Base-by-base conservation (phyloP, 2,797 vertebrate genomes). In the Crenuchus spilurus region DNA sequence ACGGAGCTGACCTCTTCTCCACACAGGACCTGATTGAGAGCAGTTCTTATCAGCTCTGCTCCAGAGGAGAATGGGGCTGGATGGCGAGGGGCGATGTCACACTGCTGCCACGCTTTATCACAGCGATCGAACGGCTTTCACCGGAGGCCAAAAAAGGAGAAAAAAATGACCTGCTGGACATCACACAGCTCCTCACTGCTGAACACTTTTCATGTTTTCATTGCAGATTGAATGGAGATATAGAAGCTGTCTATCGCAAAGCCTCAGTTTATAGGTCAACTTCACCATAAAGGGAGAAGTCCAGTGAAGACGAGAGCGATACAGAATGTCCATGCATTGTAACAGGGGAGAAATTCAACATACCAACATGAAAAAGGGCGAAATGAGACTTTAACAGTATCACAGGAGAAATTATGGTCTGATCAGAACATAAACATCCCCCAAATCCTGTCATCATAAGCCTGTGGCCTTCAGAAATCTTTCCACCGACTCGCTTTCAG, bases 11-110 rank as follows among this genome's bases (percentile, higher is more conserved):
- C 30, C 13, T 13, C 37, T 61, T 61, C 9, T 13, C 6, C 2
- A 33, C 18, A 31, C 39, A 60, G 72, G 22, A 58, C 63, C 63
- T 61, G 64, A 68, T 22, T 26, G 72, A 68, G 31, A 51, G 52
- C 33, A 9, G 22, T 11, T 44, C 54, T 49, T 60, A 31, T 67
- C 42, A n/a, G 37, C 57, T 14, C 10, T 4, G 28, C 62, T 39
- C 51, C 52, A 8, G 44, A 33, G 31, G n/a, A 58, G 70, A 39
- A 48, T 48, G 39, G 44, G 49, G 26, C 26, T n/a, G 42, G 54
- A 61, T 7, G 14, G 55, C 1, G 57, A 46, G 31, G 11, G 16
- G 24, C 14, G 46, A 62, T 28, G 33, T 48, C 13, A 35, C 10
- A 24, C 39, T 11, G 31, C 67, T 42, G 35, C 55, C 26, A 31